A percentile compares a stretch with the other conserved stretches of the same genome.
These are phyloP conservation scores for Steinernema carpocapsae DNA, from an alignment of 2,888 invertebrate species.

Conservation along the genomic window DNA sequence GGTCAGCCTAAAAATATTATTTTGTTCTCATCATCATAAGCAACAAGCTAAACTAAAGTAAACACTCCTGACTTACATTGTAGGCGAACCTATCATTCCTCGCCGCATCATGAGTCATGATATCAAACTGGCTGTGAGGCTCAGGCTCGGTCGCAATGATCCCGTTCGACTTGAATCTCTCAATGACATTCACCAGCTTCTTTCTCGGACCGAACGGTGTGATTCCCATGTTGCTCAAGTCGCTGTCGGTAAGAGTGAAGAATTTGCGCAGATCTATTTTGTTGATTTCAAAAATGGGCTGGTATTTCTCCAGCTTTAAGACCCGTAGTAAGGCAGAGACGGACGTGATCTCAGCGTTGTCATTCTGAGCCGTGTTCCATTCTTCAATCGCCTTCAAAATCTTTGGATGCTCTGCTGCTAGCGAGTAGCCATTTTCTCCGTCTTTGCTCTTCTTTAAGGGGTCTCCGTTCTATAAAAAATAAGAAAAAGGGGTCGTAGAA, in stretches of 20 bases:
- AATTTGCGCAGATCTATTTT: neutral
- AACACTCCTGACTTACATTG: neutral
- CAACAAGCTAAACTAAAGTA: too few species aligned
- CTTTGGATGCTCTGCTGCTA: constrained; percentile 52
- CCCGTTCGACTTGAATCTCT: constrained; percentile 17
- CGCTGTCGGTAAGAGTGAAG: constrained; percentile 17
- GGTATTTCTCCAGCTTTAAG: constrained; percentile 23
- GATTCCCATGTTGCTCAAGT: neutral
- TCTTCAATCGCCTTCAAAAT: constrained; percentile 37
- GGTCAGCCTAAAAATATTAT: neutral
- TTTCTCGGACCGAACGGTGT: constrained; percentile 13
- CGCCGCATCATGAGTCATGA: neutral
- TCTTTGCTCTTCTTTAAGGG: constrained; percentile 48
- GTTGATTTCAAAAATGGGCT: constrained; percentile 1
- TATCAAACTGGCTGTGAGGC: neutral
- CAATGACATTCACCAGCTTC: constrained; percentile 23
- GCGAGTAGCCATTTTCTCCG: constrained; percentile 54
- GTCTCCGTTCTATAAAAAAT: constrained; percentile 52
- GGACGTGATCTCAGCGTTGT: constrained; percentile 9
- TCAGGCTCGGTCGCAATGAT: constrained; percentile 21
- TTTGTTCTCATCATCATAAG: neutral
- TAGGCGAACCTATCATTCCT: neutral
- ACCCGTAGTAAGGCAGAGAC: constrained; percentile 10
- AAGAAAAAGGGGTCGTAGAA: neutral
- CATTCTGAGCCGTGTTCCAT: constrained; percentile 26